A percentile compares a stretch with the other conserved stretches of the same genome.
Conservation (phyloP, 23 tunicate genomes). For the Halocynthia roretzi region DNA sequence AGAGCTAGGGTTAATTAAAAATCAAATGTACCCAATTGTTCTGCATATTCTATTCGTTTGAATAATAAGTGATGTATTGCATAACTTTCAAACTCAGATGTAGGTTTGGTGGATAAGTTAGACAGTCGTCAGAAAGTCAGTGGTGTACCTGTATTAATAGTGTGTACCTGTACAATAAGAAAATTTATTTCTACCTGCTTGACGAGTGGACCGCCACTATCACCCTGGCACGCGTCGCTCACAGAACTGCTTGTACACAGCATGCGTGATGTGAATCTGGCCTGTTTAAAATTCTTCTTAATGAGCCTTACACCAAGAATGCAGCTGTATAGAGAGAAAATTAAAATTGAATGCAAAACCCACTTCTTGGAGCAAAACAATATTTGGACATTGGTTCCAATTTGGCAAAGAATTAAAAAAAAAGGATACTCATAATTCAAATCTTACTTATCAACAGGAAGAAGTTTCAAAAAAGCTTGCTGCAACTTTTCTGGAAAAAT, state of each 20-base stretch:
- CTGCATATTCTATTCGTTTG: too few species aligned
- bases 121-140: too few species aligned
- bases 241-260: not conserved
- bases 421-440: not conserved
- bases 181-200: slow-evolving; percentile 23
- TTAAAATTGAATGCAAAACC: not conserved
- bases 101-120: too few species aligned
- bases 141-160: not conserved
- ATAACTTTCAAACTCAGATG: too few species aligned
- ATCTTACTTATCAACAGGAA: slow-evolving; percentile 1
- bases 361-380: too few species aligned
- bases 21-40: too few species aligned
- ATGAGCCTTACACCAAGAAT: not conserved
- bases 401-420: not conserved
- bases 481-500: not conserved
- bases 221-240: slow-evolving; percentile 29
- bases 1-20: too few species aligned
- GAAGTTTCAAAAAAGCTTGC: not conserved
- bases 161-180: not conserved
- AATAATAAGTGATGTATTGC: too few species aligned
- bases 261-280: not conserved
- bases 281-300: not conserved
- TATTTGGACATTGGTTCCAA: too few species aligned
- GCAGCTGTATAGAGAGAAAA: not conserved
- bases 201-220: slow-evolving; percentile 50